Percentiles rank a stretch among this genome's conserved stretches.
Conservation (phyloP, 2,888 invertebrate genomes). For the Eremobia ochroleuca region DNA sequence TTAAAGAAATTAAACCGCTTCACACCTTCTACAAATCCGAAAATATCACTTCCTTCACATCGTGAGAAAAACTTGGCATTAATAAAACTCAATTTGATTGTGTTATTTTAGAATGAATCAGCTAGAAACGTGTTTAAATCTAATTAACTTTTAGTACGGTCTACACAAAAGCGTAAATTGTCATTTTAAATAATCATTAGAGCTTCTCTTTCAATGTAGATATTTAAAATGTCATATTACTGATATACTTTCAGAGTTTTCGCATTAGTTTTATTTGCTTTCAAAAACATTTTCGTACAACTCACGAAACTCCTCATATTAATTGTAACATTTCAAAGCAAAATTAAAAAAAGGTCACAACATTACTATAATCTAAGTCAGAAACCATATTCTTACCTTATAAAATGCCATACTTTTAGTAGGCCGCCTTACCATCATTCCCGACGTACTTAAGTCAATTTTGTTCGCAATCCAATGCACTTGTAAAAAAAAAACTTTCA, state of each 20-base stretch:
- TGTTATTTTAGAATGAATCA: constrained; percentile 21
- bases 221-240: not conserved
- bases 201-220: not conserved
- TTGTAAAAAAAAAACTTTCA: constrained; percentile 69
- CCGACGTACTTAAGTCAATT: constrained; percentile 81
- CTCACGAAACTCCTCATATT: not conserved
- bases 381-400: constrained; percentile 77
- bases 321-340: not conserved
- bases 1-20: constrained; percentile 42
- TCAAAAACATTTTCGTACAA: not conserved
- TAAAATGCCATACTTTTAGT: constrained; percentile 80
- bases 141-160: constrained; percentile 8
- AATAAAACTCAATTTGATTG: constrained; percentile 16
- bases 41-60: constrained; percentile 23
- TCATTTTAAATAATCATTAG: not conserved
- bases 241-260: constrained; percentile 19
- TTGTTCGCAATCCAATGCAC: constrained; percentile 84
- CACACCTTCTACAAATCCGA: constrained; percentile 12
- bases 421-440: constrained; percentile 81
- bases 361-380: constrained; percentile 54
- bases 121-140: constrained; percentile 7
- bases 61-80: constrained; percentile 8
- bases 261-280: constrained; percentile 5
- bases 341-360: constrained; percentile 19
- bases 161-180: not conserved